These are phyloP conservation scores for Enteromius unitaeniatus DNA, from an alignment of 2,797 vertebrate species.

Conservation along the genomic window DNA sequence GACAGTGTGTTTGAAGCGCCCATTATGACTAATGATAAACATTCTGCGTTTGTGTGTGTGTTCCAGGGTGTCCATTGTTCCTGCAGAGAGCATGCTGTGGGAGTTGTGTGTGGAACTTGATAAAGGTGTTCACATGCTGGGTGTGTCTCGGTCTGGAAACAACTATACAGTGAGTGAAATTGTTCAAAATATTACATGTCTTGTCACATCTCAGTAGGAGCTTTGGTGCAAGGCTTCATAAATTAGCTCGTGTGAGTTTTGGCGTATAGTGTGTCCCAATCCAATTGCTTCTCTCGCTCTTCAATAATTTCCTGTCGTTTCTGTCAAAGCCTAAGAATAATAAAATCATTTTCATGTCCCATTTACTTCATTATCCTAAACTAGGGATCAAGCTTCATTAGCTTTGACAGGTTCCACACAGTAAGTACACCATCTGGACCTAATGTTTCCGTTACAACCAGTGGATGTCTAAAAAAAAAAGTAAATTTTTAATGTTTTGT, in stretches of 20 bases:
- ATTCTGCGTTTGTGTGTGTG: conserved; percentile 40
- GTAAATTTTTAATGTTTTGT: not conserved
- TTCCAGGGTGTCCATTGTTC: conserved; percentile 66
- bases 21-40: conserved; percentile 13
- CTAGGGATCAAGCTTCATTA: not conserved
- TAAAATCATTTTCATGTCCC: not conserved
- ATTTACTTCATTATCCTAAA: not conserved
- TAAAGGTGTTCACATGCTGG: conserved; percentile 56
- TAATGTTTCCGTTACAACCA: not conserved
- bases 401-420: not conserved
- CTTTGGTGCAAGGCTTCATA: not conserved
- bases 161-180: conserved; percentile 72
- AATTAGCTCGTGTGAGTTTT: conserved; percentile 2
- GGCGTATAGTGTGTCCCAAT: not conserved
- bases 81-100: conserved; percentile 65
- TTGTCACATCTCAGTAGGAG: not conserved
- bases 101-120: conserved; percentile 73
- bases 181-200: not conserved
- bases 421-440: not conserved
- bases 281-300: not conserved
- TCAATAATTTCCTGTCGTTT: not conserved
- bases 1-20: not conserved
- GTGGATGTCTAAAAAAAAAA: not conserved
- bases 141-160: conserved; percentile 67
- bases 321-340: not conserved